Evolutionary conservation across 1,140 invertebrate species (phyloP).

Genomic region (Drosophila fuyamai): DNA sequence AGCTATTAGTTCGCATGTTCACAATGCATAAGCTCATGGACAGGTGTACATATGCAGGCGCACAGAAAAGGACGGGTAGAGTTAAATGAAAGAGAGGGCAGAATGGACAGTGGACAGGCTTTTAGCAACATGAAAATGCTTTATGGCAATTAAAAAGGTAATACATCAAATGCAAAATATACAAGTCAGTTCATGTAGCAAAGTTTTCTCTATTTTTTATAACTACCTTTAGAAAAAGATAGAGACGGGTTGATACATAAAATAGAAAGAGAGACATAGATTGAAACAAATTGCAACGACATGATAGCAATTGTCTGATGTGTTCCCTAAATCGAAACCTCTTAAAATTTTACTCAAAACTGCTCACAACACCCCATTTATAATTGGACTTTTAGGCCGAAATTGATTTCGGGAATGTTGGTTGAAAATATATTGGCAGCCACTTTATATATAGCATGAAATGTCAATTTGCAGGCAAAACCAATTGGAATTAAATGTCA

Average conservation of each 20-base stretch:
- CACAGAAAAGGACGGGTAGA: constrained; percentile 5
- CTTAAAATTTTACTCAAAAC: constrained; percentile 20
- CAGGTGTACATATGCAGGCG: constrained; percentile 31
- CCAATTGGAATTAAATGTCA: constrained; percentile 80
- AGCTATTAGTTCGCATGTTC: constrained; percentile 70
- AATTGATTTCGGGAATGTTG: constrained; percentile 29
- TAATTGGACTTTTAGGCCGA: constrained; percentile 4
- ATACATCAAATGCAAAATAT: constrained; percentile 72
- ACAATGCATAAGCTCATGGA: constrained; percentile 66
- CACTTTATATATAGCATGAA: constrained; percentile 57
- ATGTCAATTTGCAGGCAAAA: constrained; percentile 79
- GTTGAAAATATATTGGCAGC: constrained; percentile 27
- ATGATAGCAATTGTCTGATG: constrained; percentile 22
- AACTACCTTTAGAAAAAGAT: constrained; percentile 20
- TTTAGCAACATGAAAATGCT: constrained; percentile 78
- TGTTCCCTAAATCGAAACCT: constrained; percentile 39
- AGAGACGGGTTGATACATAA: constrained; percentile 3
- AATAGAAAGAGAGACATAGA: constrained; percentile 5
- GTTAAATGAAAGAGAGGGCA: background rate
- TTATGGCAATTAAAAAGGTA: constrained; percentile 79
- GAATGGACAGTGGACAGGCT: constrained; percentile 41
- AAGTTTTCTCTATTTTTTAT: constrained; percentile 18
- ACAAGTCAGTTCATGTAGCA: constrained; percentile 26
- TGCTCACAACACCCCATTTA: constrained; percentile 3
- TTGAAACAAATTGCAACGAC: constrained; percentile 43